Evolutionary conservation across 2,888 invertebrate genomes (phyloP), one percentile per base, ranked within the genome.

Genomic region (Cerceris ruficornis): DNA sequence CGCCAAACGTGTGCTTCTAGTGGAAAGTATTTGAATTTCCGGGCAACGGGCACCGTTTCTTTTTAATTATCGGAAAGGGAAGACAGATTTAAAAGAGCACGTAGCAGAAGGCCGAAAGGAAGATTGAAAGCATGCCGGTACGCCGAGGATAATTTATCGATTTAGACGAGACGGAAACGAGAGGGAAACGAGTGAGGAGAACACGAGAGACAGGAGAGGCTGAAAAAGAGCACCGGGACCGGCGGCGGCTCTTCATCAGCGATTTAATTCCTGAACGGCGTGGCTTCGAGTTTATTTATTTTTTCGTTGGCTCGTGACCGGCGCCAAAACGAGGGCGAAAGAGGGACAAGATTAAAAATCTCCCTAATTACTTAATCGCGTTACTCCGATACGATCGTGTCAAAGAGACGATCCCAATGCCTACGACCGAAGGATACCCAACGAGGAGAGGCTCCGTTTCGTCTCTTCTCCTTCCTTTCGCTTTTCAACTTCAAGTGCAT

Each of bases 301-400:
- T 88, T 90, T 88, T 88, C 87, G 83, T 81, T 75, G 86, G 76
- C 86, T 86, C 87, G 88, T 88, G 89, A 88, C 87, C 85, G 80
- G 84, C 65, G 75, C 75, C 72, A 80, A 81, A 86, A 82, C 86
- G 88, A 85, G 86, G 81, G 80, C 80, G 86, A 86, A 77, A 81
- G 70, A 78, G 86, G 84, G 86, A 88, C 83, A 86, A 89, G 89
- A 90, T 90, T 90, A 89, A 90, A 90, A 90, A 89, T 89, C 88
- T 86, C 28, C 87, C 86, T 89, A 89, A 92, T 90, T 91, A 88
- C 88, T 91, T 92, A 92, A 92, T 92, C 90, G 87, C 81, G 87
- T 92, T 91, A 92, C 84, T 70, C 82, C 80, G 84, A 75, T 81
- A 85, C 83, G 87, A 86, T 81, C 87, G 87, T 87, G 88, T 90